A percentile compares a stretch with the other conserved stretches of the same genome.
These are phyloP conservation scores for Heliconius eleuchia DNA, from an alignment of 1,140 invertebrate genomes.

Conservation along the genomic window DNA sequence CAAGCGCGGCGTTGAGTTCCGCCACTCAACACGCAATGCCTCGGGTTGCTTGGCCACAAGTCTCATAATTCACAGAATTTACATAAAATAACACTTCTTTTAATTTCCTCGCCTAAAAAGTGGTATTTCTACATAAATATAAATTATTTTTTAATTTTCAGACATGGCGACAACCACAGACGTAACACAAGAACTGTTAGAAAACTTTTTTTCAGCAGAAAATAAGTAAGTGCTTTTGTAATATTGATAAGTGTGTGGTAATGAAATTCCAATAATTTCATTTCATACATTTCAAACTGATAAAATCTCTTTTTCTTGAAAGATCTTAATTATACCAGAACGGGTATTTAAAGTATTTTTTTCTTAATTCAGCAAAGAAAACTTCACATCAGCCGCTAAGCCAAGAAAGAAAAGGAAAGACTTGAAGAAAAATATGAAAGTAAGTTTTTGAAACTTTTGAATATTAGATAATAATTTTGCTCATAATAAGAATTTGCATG, in stretches of 20 bases:
- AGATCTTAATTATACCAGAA: no score
- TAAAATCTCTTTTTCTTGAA: no score
- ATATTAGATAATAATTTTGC: not conserved
- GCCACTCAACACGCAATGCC: no score
- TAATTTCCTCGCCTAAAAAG: no score
- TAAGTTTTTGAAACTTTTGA: conserved; percentile 3
- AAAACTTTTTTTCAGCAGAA: conserved; percentile 25
- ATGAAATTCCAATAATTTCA: no score
- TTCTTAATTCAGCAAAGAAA: conserved; percentile 15
- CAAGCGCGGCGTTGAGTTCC: not conserved
- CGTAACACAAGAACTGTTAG: conserved; percentile 50
- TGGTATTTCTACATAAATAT: no score
- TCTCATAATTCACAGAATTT: no score
- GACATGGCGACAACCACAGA: conserved; percentile 53
- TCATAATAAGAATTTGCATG: no score
- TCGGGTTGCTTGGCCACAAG: no score
- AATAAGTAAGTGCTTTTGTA: not conserved
- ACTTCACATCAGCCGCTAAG: conserved; percentile 22
- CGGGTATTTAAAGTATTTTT: not conserved
- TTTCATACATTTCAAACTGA: not conserved
- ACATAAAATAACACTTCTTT: no score
- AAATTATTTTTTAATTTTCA: conserved; percentile 25
- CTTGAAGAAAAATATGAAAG: conserved; percentile 9
- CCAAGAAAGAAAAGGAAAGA: conserved; percentile 29
- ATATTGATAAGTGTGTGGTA: not conserved